A percentile compares a stretch with the other conserved stretches of the same genome.
phyloP scores from a whole-genome alignment of 2,797 vertebrate species.

The Lates japonicus region DNA sequence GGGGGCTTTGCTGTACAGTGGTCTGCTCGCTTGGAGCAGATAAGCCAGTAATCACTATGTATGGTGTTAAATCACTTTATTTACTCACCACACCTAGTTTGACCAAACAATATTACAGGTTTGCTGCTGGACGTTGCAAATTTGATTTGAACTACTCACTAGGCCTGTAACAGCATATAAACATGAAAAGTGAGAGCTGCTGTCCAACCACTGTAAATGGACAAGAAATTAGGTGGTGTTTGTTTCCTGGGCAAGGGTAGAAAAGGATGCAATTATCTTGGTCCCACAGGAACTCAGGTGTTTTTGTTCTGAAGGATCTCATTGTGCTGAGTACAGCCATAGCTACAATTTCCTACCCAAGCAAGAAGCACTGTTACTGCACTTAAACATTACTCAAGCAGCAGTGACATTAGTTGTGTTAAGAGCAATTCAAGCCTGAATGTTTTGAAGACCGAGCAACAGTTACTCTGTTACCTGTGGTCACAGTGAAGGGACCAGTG shows the following conservation, averaged over 20 bases:
- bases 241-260: slow-evolving; percentile 47
- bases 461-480: not conserved
- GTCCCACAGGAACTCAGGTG: slow-evolving; percentile 48
- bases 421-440: not conserved
- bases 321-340: slow-evolving; percentile 6
- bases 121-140: slow-evolving; percentile 41
- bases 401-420: not conserved
- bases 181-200: slow-evolving; percentile 54
- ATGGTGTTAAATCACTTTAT: slow-evolving; percentile 58
- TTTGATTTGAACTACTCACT: slow-evolving; percentile 43
- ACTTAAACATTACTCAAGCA: slow-evolving; percentile 15
- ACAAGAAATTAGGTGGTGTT: slow-evolving; percentile 42
- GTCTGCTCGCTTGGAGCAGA: slow-evolving; percentile 39
- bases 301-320: slow-evolving; percentile 41
- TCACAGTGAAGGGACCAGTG: not conserved
- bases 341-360: slow-evolving; percentile 26
- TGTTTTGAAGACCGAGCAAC: not conserved
- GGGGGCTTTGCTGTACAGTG: slow-evolving; percentile 31
- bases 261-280: slow-evolving; percentile 51
- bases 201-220: slow-evolving; percentile 48
- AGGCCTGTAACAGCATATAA: slow-evolving; percentile 20
- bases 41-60: slow-evolving; percentile 52
- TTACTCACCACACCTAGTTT: slow-evolving; percentile 51
- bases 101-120: slow-evolving; percentile 37
- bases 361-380: slow-evolving; percentile 2